Base-by-base conservation (phyloP, 1,140 invertebrate species). In the Drosophila sulfurigaster region DNA sequence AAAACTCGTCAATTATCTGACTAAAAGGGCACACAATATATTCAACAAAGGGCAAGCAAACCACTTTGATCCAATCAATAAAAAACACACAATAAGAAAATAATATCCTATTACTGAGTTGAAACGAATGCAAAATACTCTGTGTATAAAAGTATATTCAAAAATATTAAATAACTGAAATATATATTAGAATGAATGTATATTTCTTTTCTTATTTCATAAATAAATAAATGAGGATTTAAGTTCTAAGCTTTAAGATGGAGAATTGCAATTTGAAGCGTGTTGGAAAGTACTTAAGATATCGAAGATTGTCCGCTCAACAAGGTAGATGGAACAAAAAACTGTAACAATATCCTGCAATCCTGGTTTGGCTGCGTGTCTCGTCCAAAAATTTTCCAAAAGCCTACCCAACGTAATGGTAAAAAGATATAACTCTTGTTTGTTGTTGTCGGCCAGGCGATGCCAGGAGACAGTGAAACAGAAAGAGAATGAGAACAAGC, bases 341-440 rank as follows among this genome's bases (percentile, higher is more conserved):
- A 65, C 35, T 6, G 56, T 30, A 49, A 69, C 56, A 69, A 74
- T 74, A 74, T 49, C 30, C 48, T 41, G 49, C 48, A 49, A 74
- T 62, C 52, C 16, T 48, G 62, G 49, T 68, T 38, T 49, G 57
- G 11, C 1, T 54, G 48, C 28, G 60, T 20, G 11, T 57, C 38
- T 51, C 65, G 64, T 62, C 65, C 66, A 74, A 75, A 73, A 79
- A 82, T 73, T 57, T 57, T 43, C 25, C n/a, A 52, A 76, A 82
- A 70, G 68, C 76, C 76, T 75, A 66, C 59, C 71, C 68, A 56
- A 25, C 58, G 67, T 70, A 75, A 75, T 75, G 80, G 79, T 69
- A 62, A 82, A 86, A 86, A 79, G 71, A 82, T 82, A 87, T 78
- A 88, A 72, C 78, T 83, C 79, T 83, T 88, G 80, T 88, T 83